A percentile compares a stretch with the other conserved stretches of the same genome.
These are phyloP conservation scores for Cloeon dipterum DNA, from an alignment of 2,888 invertebrate species.

Conservation along the genomic window DNA sequence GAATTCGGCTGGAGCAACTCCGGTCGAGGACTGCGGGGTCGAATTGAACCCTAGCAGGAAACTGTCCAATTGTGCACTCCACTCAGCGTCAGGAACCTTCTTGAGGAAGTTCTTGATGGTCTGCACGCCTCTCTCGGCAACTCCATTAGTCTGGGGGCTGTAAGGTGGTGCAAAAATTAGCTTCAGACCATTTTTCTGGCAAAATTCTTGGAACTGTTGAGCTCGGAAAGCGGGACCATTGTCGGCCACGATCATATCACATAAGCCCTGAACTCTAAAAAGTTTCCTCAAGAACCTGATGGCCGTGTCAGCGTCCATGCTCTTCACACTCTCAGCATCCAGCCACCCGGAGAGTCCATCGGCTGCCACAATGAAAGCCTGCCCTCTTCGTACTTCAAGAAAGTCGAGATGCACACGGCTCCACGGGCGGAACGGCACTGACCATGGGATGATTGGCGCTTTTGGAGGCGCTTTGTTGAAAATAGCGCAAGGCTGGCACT, in stretches of 20 bases:
- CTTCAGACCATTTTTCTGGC: slow-evolving; percentile 8
- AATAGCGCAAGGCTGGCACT: slow-evolving; percentile 7
- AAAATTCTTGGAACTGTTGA: slow-evolving; percentile 10
- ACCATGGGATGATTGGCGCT: slow-evolving; percentile 8
- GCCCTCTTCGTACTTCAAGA: slow-evolving; percentile 8
- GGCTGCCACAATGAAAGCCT: slow-evolving; percentile 10
- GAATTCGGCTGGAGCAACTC: too few relatives aligned
- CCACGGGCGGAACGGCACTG: slow-evolving; percentile 9
- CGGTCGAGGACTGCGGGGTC: too few relatives aligned
- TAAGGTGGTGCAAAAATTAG: slow-evolving; percentile 9
- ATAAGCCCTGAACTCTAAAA: slow-evolving; percentile 9
- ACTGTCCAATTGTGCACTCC: slow-evolving; percentile 4
- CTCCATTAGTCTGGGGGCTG: slow-evolving; percentile 10
- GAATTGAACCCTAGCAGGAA: slow-evolving; percentile 8
- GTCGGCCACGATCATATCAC: slow-evolving; percentile 10
- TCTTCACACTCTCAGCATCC: too few relatives aligned
- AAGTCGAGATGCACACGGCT: slow-evolving; percentile 10
- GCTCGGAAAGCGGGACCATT: slow-evolving; percentile 12
- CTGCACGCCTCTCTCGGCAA: slow-evolving; percentile 11
- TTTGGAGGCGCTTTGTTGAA: slow-evolving; percentile 7
- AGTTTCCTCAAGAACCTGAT: not conserved
- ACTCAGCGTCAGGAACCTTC: slow-evolving; percentile 7
- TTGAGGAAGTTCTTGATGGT: slow-evolving; percentile 8
- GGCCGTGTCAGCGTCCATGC: not conserved
- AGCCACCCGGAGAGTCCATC: slow-evolving; percentile 11